Evolutionary conservation across 2,113 vertebrate species (phyloP), one percentile per base, ranked within the genome.

Genomic region (Mystacornis crossleyi): DNA sequence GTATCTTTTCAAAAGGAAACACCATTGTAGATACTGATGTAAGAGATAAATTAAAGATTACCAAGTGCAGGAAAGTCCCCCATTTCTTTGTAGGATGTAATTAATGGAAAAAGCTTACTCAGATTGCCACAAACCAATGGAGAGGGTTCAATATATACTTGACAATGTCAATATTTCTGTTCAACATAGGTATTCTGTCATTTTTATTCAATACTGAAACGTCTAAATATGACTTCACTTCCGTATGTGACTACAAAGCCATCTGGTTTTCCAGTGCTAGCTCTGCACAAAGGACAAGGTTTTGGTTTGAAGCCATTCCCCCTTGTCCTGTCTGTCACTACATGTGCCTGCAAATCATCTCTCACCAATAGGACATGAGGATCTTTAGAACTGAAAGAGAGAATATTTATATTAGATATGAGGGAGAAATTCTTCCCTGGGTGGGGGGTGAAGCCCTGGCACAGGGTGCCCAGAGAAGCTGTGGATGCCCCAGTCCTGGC

Each of bases 381-480:
- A n/a, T 3, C 15, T 60, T 43, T 29, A 24, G 33, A 58, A n/a
- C n/a, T 21, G 23, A 66, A 45, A 53, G 19, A 62, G 40, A 29
- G 36, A 4, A 66, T 14, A 14, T 33, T 65, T 28, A 31, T 12
- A 20, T 10, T 29, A 8, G 9, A 25, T 31, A n/a, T 29, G 20
- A 45, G 12, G 10, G 45, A 53, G 6, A n/a, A 74, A 20, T 9
- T 3, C 10, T n/a, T 17, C 28, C 15, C 53, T 45, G 19, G 3
- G 50, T 45, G 45, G 7, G 13, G 20, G 69, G 0, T 0, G 0
- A 45, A 28, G 12, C 23, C 36, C 55, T 54, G 55, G 29, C 16
- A 62, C 31, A 71, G n/a, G 64, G 2, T 62, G 6, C 23, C n/a
- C 67, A 60, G 60, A 65, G 58, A 0, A 80, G 21, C 31, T 72